phyloP scores from a whole-genome alignment of 1,140 invertebrate genomes.

The Brachionus angularis region DNA sequence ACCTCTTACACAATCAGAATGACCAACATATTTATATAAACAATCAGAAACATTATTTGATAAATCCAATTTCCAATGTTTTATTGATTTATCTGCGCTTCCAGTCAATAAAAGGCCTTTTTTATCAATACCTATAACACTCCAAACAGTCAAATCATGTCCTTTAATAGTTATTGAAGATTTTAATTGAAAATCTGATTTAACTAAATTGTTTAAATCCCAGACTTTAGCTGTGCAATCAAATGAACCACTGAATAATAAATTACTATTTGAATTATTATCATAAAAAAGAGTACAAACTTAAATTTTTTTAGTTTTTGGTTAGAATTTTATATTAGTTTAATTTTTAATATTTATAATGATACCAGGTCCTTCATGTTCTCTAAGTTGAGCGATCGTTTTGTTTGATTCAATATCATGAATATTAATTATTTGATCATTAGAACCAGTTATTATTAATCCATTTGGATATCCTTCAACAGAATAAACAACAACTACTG shows the following conservation, averaged over 20 bases:
- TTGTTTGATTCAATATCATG: conserved; percentile 31
- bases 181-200: neutral
- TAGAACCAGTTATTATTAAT: conserved; percentile 35
- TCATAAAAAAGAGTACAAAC: neutral
- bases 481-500: conserved; percentile 14
- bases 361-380: conserved; percentile 29
- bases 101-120: conserved; percentile 50
- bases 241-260: conserved; percentile 38
- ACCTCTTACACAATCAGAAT: conserved; percentile 82
- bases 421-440: conserved; percentile 42
- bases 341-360: neutral
- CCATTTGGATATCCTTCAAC: conserved; percentile 26
- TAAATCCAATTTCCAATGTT: conserved; percentile 66
- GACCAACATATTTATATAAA: conserved; percentile 62
- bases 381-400: neutral
- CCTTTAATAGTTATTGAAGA: conserved; percentile 22
- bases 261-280: neutral
- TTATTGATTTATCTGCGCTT: conserved; percentile 83
- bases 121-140: neutral
- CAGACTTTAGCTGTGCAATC: conserved; percentile 36
- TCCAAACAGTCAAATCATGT: conserved; percentile 33
- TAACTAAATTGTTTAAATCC: conserved; percentile 26
- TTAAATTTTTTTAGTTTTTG: neutral
- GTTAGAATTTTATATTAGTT: neutral
- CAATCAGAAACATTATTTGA: neutral